Base-by-base conservation (phyloP, 2,888 invertebrate genomes). In the Nomada hirtipes region DNA sequence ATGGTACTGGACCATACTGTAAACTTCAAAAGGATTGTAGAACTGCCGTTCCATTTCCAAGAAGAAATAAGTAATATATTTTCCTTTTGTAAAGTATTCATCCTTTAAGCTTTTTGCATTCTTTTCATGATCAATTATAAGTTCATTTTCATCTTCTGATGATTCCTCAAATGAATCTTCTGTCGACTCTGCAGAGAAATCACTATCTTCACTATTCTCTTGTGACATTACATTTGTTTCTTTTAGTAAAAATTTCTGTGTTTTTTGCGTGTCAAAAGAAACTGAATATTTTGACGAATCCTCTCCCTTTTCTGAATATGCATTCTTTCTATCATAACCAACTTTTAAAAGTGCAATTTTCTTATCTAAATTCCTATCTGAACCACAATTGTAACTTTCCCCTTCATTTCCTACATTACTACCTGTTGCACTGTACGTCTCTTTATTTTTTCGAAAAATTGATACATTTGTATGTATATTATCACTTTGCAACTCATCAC, bases 61-160 rank as follows among this genome's bases (percentile, higher is more conserved):
- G 81, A 93, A 91, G 86, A 93, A 93, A 86, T 91, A 91, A 52
- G 91, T 88, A 44, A 92, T 85, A 85, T 90, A 93, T 88, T 93
- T 93, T 63, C 93, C 93, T 44, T 86, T 91, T 53, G 92, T 92
- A 81, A 91, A 93, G 81, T 92, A 93, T 52, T 92, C 89, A 78
- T 92, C 91, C 80, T 89, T 90, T 36, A 90, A 84, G 72, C 84
- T 82, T 76, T 74, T 84, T 26, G 89, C 88, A 70, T 79, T 86
- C 74, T 80, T 86, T 76, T 91, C 92, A 70, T 59, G 72, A 44
- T 88, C 85, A 71, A 89, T 82, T 9, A 90, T 74, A 75, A 68
- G 76, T 11, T 87, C 86, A 69, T 86, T 89, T 15, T 92, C 91
- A 76, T 90, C 89, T 57, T 89, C 89, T 36, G 88, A 89, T 59